Evolutionary conservation across 1,140 invertebrate species (phyloP).

Genomic region (Zaprionus capensis): DNA sequence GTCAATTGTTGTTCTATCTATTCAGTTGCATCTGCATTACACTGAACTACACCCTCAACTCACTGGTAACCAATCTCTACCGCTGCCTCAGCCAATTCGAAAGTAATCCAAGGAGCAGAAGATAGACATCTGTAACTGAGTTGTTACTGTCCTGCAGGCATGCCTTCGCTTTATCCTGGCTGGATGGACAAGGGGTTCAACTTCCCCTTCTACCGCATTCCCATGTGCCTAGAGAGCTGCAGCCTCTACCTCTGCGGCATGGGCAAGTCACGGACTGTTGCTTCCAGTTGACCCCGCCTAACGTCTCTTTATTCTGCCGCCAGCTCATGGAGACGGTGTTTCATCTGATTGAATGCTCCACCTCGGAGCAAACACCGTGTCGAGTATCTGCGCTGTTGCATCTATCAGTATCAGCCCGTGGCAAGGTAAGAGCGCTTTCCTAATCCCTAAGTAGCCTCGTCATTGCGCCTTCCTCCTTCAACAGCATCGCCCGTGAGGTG

Average conservation of each 20-base stretch:
- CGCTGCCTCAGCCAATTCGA: conserved; percentile 39
- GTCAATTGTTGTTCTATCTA: conserved; percentile 66
- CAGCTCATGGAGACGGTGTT: conserved; percentile 58
- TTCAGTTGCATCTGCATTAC: conserved; percentile 49
- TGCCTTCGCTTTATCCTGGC: conserved; percentile 60
- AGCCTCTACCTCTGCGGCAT: conserved; percentile 64
- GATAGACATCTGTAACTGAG: neutral
- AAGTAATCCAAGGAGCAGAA: conserved; percentile 12
- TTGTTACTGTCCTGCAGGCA: conserved; percentile 33
- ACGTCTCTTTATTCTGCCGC: neutral
- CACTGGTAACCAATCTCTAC: conserved; percentile 54
- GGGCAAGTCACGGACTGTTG: conserved; percentile 41
- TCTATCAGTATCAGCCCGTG: conserved; percentile 69
- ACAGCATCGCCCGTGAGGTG: conserved; percentile 56
- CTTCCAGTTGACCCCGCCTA: neutral
- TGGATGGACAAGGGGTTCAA: conserved; percentile 64
- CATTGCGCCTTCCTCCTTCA: neutral
- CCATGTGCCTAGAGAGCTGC: conserved; percentile 55
- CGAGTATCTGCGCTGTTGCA: conserved; percentile 69
- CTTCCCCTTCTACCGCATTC: conserved; percentile 69
- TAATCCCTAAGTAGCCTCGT: neutral
- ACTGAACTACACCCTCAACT: conserved; percentile 58
- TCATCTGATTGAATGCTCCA: conserved; percentile 59
- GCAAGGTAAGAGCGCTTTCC: conserved; percentile 30
- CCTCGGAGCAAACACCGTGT: conserved; percentile 55